Conservation (phyloP, 1,140 invertebrate species). For the Platyscapa corneri region DNA sequence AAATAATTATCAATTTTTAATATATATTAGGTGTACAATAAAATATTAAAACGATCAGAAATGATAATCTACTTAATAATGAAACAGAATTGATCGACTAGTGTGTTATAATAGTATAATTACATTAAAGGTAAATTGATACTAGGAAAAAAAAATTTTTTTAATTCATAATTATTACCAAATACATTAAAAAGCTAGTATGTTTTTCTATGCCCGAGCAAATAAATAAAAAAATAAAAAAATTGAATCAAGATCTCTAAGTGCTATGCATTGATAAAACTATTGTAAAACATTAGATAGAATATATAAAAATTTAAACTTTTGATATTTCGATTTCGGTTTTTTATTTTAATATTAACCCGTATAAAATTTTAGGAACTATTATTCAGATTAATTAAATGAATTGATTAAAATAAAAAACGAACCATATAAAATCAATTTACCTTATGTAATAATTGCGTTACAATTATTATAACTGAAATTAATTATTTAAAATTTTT, state of each 20-base stretch:
- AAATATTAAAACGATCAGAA: too few species aligned
- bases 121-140: slow-evolving; percentile 61
- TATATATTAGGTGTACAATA: too few species aligned
- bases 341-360: neutral
- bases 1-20: too few species aligned
- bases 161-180: slow-evolving; percentile 12
- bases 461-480: too few species aligned
- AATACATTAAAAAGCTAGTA: slow-evolving; percentile 25
- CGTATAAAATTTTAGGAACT: too few species aligned
- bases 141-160: slow-evolving; percentile 52
- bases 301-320: neutral
- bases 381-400: too few species aligned
- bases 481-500: too few species aligned
- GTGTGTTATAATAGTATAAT: slow-evolving; percentile 59
- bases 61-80: too few species aligned
- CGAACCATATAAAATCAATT: too few species aligned
- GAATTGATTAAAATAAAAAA: too few species aligned
- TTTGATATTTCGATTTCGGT: too few species aligned
- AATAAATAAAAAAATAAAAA: slow-evolving; percentile 13
- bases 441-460: too few species aligned
- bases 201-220: slow-evolving; percentile 47
- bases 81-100: slow-evolving; percentile 54
- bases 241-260: slow-evolving; percentile 49
- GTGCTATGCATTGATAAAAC: slow-evolving; percentile 48
- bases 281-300: slow-evolving; percentile 61